phyloP scores from a whole-genome alignment of 1,140 invertebrate genomes.

The Probaryconus sp. region DNA sequence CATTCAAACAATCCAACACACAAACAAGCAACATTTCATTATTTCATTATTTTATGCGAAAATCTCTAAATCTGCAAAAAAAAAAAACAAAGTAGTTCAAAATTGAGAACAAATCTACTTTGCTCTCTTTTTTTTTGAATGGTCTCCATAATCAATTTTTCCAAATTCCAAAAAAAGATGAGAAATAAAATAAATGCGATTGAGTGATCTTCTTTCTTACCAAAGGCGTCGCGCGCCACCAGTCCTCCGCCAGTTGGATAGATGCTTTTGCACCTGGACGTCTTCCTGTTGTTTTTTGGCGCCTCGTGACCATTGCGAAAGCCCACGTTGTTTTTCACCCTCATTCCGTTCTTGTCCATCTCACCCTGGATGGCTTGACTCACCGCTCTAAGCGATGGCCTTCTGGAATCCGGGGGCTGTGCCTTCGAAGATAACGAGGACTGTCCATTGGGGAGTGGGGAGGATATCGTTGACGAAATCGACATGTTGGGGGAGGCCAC shows the following conservation, averaged over 20 bases:
- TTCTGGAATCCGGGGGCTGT: background rate
- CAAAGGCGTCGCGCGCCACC: slow-evolving; percentile 69
- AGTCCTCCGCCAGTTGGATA: slow-evolving; percentile 61
- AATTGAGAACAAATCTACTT: too few species aligned
- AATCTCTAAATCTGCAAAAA: too few species aligned
- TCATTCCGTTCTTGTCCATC: slow-evolving; percentile 62
- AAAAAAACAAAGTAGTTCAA: too few species aligned
- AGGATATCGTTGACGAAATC: slow-evolving; percentile 39
- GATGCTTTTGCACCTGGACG: slow-evolving; percentile 61
- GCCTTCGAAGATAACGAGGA: background rate
- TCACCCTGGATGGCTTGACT: slow-evolving; percentile 57
- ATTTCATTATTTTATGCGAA: too few species aligned
- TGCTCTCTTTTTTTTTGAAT: too few species aligned
- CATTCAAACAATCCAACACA: background rate
- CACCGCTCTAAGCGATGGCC: slow-evolving; percentile 19
- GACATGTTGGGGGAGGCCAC: slow-evolving; percentile 58
- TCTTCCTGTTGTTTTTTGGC: slow-evolving; percentile 54
- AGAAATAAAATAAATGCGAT: background rate
- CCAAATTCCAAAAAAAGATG: background rate
- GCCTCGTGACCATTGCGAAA: slow-evolving; percentile 28
- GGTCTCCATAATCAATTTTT: slow-evolving; percentile 18
- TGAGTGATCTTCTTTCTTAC: slow-evolving; percentile 50
- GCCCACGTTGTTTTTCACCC: slow-evolving; percentile 15
- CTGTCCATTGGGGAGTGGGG: slow-evolving; percentile 11
- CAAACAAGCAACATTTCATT: too few species aligned